These are phyloP conservation scores for Onychomys arenicola DNA, from an alignment of 2,797 vertebrate genomes.

Conservation along the genomic window DNA sequence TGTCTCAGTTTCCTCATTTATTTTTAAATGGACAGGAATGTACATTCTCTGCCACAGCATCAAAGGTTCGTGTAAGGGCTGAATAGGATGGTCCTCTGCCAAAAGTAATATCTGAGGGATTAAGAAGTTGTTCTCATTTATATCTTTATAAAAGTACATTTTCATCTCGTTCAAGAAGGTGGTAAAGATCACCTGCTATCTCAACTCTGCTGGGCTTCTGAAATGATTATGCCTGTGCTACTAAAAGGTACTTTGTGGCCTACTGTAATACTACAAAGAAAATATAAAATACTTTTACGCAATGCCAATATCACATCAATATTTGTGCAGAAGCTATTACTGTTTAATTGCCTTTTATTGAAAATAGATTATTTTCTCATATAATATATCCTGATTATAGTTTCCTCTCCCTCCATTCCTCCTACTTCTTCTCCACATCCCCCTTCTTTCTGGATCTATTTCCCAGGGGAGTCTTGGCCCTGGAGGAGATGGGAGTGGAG, in stretches of 20 bases:
- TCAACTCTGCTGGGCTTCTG: neutral
- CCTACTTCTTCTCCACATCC: no score
- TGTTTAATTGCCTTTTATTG: neutral
- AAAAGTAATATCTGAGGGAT: constrained; percentile 32
- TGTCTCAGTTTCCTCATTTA: constrained; percentile 57
- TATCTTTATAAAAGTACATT: constrained; percentile 4
- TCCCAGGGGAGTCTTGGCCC: no score
- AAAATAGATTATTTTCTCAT: neutral
- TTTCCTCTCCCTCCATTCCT: neutral
- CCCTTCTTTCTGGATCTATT: neutral
- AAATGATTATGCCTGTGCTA: neutral
- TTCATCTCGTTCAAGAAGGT: neutral
- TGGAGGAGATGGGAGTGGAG: no score
- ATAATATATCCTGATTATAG: neutral
- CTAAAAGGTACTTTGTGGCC: neutral
- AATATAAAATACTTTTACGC: neutral
- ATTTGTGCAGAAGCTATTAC: neutral
- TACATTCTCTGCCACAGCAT: neutral
- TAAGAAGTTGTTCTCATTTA: neutral
- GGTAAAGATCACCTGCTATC: neutral
- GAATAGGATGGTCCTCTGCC: constrained; percentile 34
- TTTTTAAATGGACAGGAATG: constrained; percentile 24
- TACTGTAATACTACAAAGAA: neutral
- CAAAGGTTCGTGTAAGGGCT: constrained; percentile 34
- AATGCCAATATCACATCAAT: neutral